Conservation (phyloP, 1,140 invertebrate genomes). For the Bombus confusus region DNA sequence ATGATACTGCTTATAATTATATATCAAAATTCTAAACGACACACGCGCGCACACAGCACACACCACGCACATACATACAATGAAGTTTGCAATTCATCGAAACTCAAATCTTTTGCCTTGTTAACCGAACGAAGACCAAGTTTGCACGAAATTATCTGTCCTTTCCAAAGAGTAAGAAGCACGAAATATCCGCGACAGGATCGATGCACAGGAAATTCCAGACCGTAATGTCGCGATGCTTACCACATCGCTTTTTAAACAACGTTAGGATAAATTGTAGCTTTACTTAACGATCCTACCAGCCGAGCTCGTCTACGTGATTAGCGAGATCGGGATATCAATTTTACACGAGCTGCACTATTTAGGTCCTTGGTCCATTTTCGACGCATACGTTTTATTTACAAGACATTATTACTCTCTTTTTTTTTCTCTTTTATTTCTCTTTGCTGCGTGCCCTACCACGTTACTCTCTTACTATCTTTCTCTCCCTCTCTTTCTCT, state of each 20-base stretch:
- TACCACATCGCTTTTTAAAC: constrained; percentile 25
- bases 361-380: constrained; percentile 78
- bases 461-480: background rate
- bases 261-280: constrained; percentile 70
- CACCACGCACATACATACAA: background rate
- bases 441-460: constrained; percentile 24
- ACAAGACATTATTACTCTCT: constrained; percentile 63
- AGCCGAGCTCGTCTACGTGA: constrained; percentile 53
- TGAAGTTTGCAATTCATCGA: background rate
- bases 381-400: constrained; percentile 76
- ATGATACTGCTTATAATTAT: background rate
- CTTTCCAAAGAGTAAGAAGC: too few relatives aligned
- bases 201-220: background rate
- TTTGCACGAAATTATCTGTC: background rate
- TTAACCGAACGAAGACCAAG: background rate
- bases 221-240: background rate
- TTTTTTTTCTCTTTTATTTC: background rate
- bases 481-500: background rate
- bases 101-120: background rate
- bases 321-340: constrained; percentile 56
- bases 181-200: background rate
- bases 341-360: constrained; percentile 71
- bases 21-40: background rate
- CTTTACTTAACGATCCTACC: constrained; percentile 68
- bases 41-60: too few relatives aligned